Base-by-base conservation (phyloP, 2,888 invertebrate species). In the Drosophila tanythrix region DNA sequence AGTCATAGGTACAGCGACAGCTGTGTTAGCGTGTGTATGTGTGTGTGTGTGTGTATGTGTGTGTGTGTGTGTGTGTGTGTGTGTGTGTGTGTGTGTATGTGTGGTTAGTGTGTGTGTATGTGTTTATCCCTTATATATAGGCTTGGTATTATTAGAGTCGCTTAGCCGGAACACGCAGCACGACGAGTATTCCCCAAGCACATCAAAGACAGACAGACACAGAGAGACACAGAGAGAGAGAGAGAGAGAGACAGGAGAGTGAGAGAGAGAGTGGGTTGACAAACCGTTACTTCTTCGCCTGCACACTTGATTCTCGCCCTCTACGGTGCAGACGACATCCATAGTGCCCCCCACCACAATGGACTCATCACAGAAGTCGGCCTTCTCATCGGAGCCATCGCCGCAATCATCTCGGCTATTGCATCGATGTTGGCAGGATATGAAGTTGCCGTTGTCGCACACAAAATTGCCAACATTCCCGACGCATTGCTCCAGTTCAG, bases 311-410 rank as follows among this genome's bases (percentile, higher is more conserved):
- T 52, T 36, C 0, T 35, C 43, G 46, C 60, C 67, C 36, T 72
- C 56, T 27, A 60, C 40, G 2, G 25, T 29, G 21, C 43, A 43
- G 11, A 21, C 5, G 2, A 5, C 11, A 4, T 21, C 40, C n/a
- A 6, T 43, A 74, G 38, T 36, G 11, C 1, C 35, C 25, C 11
- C 35, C 8, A 3, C 5, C 48, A 7, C 6, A 18, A 4, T 0
- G 33, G 7, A 2, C 21, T 0, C 35, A 25, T 46, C 43, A 74
- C 88, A 89, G 15, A 82, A 35, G 0, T 75, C 74, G 7, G 53
- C 15, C 1, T 90, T 85, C 91, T 96, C 96, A 85, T 96, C 96
- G 80, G 95, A 95, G 18, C 92, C 93, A 91, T 95, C 95, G 0
- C 94, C 93, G 89, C 95, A 96, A 83, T 96, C 94, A 1, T 75